Evolutionary conservation across 1,140 invertebrate species (phyloP).

Genomic region (Heliconius congener): DNA sequence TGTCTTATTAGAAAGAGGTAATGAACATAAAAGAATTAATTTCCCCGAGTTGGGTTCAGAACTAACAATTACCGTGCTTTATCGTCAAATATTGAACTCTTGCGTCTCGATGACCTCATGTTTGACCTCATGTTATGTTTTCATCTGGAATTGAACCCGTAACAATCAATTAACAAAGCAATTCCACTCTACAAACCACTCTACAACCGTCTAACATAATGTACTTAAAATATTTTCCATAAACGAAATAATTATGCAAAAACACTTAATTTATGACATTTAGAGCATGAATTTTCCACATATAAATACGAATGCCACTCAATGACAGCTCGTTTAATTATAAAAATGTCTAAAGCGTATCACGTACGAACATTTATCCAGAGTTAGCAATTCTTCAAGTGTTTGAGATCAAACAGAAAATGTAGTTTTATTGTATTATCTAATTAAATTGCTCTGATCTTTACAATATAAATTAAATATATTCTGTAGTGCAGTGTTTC

Average conservation of each 20-base stretch:
- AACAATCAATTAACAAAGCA: background rate
- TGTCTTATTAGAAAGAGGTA: no score
- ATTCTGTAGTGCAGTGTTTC: no score
- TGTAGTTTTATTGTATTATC: background rate
- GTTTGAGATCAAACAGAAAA: background rate
- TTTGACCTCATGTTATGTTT: background rate
- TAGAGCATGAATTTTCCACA: background rate
- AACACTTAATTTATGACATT: background rate
- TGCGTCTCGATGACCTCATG: no score
- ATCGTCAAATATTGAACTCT: no score
- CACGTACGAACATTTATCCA: background rate
- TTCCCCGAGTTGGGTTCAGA: no score
- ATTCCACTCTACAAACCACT: background rate
- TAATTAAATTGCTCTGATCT: background rate
- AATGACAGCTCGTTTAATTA: background rate
- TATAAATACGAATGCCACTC: background rate
- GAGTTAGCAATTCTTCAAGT: background rate
- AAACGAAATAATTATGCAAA: background rate
- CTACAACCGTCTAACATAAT: background rate
- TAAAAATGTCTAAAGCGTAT: background rate
- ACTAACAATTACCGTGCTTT: no score
- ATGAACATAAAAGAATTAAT: no score
- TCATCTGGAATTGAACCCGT: background rate
- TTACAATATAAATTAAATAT: background rate
- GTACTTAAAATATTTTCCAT: background rate